Percentiles rank a stretch among this genome's conserved stretches.
Evolutionary conservation across 1,140 invertebrate species (phyloP).

Genomic region (Ericerus pela): DNA sequence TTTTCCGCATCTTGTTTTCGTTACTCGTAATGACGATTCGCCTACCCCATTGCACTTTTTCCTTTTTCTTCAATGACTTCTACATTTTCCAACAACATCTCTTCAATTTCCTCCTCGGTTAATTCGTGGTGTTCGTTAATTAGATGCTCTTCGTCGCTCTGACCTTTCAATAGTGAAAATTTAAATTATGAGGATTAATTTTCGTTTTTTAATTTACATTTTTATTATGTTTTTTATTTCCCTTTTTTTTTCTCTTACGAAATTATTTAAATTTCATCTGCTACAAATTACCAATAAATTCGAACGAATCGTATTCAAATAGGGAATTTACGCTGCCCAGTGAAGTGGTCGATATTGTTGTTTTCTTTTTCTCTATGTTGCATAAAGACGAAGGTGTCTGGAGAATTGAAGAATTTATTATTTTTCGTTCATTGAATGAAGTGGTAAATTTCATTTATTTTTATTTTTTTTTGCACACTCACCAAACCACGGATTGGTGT

Average conservation of each 20-base stretch:
- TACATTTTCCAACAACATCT: slow-evolving; percentile 46
- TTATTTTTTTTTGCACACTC: neutral
- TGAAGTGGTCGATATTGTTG: neutral
- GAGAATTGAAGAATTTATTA: neutral
- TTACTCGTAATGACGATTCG: too few species aligned
- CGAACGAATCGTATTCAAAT: slow-evolving; percentile 5
- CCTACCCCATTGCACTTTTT: slow-evolving; percentile 47
- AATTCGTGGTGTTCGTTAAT: slow-evolving; percentile 23
- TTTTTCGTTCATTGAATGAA: neutral
- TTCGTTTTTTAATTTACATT: too few species aligned
- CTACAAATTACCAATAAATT: neutral
- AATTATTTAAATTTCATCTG: too few species aligned
- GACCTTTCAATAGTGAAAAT: too few species aligned
- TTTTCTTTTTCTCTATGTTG: neutral
- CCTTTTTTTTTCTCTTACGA: too few species aligned
- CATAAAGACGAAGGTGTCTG: neutral
- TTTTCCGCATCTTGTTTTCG: too few species aligned
- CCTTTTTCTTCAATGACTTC: slow-evolving; percentile 43
- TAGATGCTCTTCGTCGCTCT: neutral
- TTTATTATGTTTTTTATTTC: too few species aligned
- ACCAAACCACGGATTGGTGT: slow-evolving; percentile 19
- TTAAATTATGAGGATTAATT: too few species aligned
- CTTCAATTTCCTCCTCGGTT: slow-evolving; percentile 48
- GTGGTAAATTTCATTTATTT: neutral
- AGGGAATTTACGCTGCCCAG: neutral